Percentiles rank a stretch among this genome's conserved stretches.
Conservation (phyloP, 2,888 invertebrate genomes). For the Tachystola acroxantha region DNA sequence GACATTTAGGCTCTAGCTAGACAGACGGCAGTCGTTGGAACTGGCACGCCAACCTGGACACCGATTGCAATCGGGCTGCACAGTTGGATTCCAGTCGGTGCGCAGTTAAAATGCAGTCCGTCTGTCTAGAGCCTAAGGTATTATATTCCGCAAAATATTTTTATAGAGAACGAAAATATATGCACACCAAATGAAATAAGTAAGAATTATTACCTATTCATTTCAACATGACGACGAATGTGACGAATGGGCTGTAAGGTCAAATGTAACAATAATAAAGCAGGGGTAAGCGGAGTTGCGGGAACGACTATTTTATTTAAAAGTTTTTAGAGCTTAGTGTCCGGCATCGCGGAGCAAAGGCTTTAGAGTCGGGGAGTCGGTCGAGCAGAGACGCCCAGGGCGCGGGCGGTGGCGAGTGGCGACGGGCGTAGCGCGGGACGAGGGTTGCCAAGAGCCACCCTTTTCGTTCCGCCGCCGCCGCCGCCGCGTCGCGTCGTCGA, state of each 20-base stretch:
- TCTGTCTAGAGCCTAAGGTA: no score
- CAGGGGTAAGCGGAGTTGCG: not conserved
- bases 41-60: no score
- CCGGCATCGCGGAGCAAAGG: conserved; percentile 6
- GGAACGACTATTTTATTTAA: conserved; percentile 8
- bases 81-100: no score
- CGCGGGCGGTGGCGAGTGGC: conserved; percentile 10
- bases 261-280: conserved; percentile 1
- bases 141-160: no score
- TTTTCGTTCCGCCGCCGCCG: conserved; percentile 3
- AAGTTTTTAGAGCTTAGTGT: conserved; percentile 12
- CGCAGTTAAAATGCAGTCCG: no score
- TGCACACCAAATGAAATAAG: no score
- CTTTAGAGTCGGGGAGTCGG: conserved; percentile 6
- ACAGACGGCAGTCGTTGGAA: no score
- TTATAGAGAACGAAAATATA: no score
- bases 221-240: conserved; percentile 15
- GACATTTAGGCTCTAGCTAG: no score
- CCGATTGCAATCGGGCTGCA: no score
- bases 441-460: conserved; percentile 28
- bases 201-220: no score
- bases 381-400: conserved; percentile 4
- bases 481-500: no score
- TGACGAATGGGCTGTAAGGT: not conserved
- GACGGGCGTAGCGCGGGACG: conserved; percentile 13